Evolutionary conservation across 2,888 invertebrate species (phyloP).

Genomic region (Yponomeuta sedellus): DNA sequence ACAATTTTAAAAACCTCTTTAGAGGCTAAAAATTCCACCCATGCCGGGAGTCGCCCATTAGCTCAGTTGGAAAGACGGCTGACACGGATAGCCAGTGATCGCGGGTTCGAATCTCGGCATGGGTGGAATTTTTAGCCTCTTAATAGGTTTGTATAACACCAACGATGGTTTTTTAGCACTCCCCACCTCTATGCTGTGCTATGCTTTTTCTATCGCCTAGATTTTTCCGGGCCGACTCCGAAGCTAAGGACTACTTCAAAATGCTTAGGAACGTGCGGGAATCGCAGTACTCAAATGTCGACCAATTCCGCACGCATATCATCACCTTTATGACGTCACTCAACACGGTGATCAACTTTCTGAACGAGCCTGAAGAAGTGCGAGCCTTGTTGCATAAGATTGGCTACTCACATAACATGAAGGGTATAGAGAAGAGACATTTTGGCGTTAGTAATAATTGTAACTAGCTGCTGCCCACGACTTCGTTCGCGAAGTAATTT

Average conservation of each 20-base stretch:
- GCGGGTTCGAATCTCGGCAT: too few species aligned
- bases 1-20: too few species aligned
- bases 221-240: constrained; percentile 43
- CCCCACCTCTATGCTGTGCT: too few species aligned
- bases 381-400: constrained; percentile 49
- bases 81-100: too few species aligned
- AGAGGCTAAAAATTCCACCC: too few species aligned
- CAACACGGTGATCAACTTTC: constrained; percentile 37
- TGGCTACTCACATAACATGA: constrained; percentile 42
- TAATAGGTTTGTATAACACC: too few species aligned
- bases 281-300: constrained; percentile 33
- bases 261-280: constrained; percentile 36
- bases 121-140: too few species aligned
- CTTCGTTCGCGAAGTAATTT: too few species aligned
- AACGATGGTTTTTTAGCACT: too few species aligned
- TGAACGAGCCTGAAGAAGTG: constrained; percentile 48
- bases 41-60: too few species aligned
- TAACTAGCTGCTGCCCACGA: too few species aligned
- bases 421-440: constrained; percentile 35
- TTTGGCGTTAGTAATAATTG: constrained; percentile 44
- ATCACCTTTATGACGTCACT: constrained; percentile 48
- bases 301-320: constrained; percentile 50
- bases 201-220: constrained; percentile 24
- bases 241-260: constrained; percentile 44
- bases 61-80: too few species aligned